Evolutionary conservation across 2,888 invertebrate species (phyloP), one percentile per base, ranked within the genome.

Genomic region (Drosophila picticornis): DNA sequence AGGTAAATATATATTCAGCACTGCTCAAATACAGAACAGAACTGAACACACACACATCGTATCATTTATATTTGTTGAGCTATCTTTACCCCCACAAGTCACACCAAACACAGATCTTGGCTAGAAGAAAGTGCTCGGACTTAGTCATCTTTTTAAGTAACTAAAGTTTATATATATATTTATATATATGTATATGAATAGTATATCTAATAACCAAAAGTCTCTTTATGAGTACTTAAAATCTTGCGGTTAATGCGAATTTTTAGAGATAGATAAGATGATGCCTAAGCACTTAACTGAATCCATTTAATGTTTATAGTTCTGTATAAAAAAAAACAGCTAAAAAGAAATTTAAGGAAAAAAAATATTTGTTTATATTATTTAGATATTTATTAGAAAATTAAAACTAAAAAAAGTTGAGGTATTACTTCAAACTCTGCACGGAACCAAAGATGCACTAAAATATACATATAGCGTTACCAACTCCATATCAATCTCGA

Each of bases 31-130:
- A n/a, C 57, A 64, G 10, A 59, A 51, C 57, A 32, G 59, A 52
- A 55, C 38, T 27, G 19, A 11, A 34, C 34, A 53, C 22, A 62
- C 51, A 59, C 13, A 32, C 46, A 43, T 62, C 62, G 55, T 40
- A 40, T 64, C 31, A 16, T 34, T 34, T 16, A 5, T 56, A 32
- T 75, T 70, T 80, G 62, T 58, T 43, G 57, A 75, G 63, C 69
- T 50, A 60, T 50, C 38, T 60, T 50, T 63, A 63, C 27, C 36
- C 11, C 10, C 36, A 32, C 36, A n/a, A 46, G 72, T 62, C 48
- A 57, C 22, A 40, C 19, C 58, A 25, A 27, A 29, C 51, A 27
- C 36, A 25, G 58, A 36, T 64, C 59, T 70, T 55, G 77, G 25
- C 56, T 57, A 38, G 50, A 43, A 62, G 57, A 61, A 58, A 53